Evolutionary conservation across 2,888 invertebrate species (phyloP).

Genomic region (Synergus umbraculus): DNA sequence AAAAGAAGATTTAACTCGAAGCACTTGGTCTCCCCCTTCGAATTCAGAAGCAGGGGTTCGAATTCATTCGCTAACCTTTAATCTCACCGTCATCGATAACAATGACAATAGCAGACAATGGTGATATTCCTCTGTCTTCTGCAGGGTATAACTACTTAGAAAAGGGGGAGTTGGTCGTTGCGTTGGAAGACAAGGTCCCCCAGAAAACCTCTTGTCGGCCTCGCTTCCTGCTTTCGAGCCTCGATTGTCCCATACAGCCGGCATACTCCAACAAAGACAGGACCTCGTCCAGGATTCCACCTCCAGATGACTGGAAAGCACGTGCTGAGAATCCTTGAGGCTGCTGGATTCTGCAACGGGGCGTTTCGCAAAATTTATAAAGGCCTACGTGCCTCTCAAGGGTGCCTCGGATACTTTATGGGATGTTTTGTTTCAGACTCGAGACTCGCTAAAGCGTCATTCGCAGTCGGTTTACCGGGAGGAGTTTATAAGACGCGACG

Average conservation of each 20-base stretch:
- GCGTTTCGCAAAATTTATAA: slow-evolving; percentile 73
- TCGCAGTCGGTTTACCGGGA: slow-evolving; percentile 71
- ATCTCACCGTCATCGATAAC: slow-evolving; percentile 69
- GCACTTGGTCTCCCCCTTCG: slow-evolving; percentile 25
- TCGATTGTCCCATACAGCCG: slow-evolving; percentile 55
- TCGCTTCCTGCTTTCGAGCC: slow-evolving; percentile 48
- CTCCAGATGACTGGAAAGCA: slow-evolving; percentile 58
- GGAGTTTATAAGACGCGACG: slow-evolving; percentile 66
- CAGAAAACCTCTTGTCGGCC: slow-evolving; percentile 49
- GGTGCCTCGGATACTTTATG: slow-evolving; percentile 62
- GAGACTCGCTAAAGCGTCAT: slow-evolving; percentile 68
- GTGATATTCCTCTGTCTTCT: slow-evolving; percentile 58
- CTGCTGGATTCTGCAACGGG: slow-evolving; percentile 61
- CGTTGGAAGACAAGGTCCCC: slow-evolving; percentile 40
- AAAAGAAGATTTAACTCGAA: not conserved
- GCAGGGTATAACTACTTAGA: slow-evolving; percentile 51
- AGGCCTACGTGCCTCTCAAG: slow-evolving; percentile 71
- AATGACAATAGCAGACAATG: slow-evolving; percentile 66
- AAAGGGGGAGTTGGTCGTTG: slow-evolving; percentile 48
- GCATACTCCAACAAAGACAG: slow-evolving; percentile 49
- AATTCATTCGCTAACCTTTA: slow-evolving; percentile 66
- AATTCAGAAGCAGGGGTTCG: slow-evolving; percentile 49
- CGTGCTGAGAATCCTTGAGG: slow-evolving; percentile 71
- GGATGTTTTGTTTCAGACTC: slow-evolving; percentile 67
- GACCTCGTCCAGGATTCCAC: slow-evolving; percentile 53